These are phyloP conservation scores for Ectropis crepuscularia DNA, from an alignment of 2,888 invertebrate genomes.

Conservation along the genomic window DNA sequence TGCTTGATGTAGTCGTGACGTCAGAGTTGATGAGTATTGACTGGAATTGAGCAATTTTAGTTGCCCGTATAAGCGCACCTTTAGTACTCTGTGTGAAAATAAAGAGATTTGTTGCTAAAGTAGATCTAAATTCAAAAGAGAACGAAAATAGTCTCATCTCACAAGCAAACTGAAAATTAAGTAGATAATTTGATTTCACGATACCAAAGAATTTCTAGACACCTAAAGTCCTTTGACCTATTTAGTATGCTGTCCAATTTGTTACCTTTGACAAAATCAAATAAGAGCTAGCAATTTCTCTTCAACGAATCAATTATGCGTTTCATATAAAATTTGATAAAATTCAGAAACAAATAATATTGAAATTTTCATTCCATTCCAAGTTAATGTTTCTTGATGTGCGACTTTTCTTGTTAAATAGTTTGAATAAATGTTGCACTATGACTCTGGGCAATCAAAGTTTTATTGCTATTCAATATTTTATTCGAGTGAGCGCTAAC, in stretches of 20 bases:
- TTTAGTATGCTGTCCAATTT: constrained; percentile 1
- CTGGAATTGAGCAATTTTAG: too few relatives aligned
- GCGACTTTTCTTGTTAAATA: constrained; percentile 24
- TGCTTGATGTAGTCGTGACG: too few relatives aligned
- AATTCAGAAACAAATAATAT: constrained; percentile 23
- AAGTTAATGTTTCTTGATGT: constrained; percentile 23
- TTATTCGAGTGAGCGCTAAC: too few relatives aligned
- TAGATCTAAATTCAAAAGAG: too few relatives aligned
- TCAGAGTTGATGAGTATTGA: too few relatives aligned
- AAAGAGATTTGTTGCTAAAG: too few relatives aligned
- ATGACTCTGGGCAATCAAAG: constrained; percentile 1
- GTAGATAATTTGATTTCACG: too few relatives aligned
- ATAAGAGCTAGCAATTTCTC: constrained; percentile 12
- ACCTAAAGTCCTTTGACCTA: not conserved
- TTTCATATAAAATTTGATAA: constrained; percentile 4
- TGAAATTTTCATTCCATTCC: constrained; percentile 31
- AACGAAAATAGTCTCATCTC: too few relatives aligned
- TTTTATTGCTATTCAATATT: not conserved
- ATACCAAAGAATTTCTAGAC: too few relatives aligned
- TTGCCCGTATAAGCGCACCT: too few relatives aligned
- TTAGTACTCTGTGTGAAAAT: too few relatives aligned
- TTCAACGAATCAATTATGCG: constrained; percentile 2
- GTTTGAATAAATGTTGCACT: constrained; percentile 2
- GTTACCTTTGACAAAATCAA: constrained; percentile 4
- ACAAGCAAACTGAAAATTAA: too few relatives aligned